Evolutionary conservation across 1,140 invertebrate genomes (phyloP), one percentile per base, ranked within the genome.

Genomic region (Varroa destructor): DNA sequence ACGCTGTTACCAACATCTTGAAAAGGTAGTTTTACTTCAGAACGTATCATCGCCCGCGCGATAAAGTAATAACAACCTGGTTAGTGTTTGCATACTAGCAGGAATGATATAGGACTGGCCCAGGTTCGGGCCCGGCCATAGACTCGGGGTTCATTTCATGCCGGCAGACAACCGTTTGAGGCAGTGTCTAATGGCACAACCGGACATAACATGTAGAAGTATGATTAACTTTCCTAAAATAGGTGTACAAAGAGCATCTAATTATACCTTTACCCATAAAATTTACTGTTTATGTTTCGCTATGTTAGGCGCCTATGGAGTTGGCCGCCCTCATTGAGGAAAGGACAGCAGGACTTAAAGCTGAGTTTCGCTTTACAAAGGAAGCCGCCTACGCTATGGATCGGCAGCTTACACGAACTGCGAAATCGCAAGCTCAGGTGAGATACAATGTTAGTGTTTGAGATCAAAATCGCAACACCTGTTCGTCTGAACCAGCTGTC

Each of bases 1-100:
- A 0, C 78, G 80, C 46, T 82, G 82, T 72, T 87, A 86, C 74
- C 83, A 84, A 75, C 78, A 89, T 0, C 71, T 76, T 14, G 72
- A 73, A 40, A 37, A 75, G 61, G 12, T 76, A 75, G 37, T 46
- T 25, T 25, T 25, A 67, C 36, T 57, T 74, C 51, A 56, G 77
- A 10, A 42, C 74, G 87, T 87, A 10, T 84, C 85, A 70, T 81
- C 84, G 73, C 84, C 85, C 37, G 86, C 88, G 1, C 79, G 84
- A 55, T 81, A 85, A 71, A 87, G 46, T 14, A 14, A 12, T 10
- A 61, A 70, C 14, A 70, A 73, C 10, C 71, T 75, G 36, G 76
- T 75, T n/a, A 67, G 40, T 6, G 75, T 74, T 58, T 55, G 74
- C n/a, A 73, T 74, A 71, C 55, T 74, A n/a, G 56, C 43, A 6